A percentile compares a stretch with the other conserved stretches of the same genome.
Conservation (phyloP, 2,113 vertebrate species). For the Noturus placidus region DNA sequence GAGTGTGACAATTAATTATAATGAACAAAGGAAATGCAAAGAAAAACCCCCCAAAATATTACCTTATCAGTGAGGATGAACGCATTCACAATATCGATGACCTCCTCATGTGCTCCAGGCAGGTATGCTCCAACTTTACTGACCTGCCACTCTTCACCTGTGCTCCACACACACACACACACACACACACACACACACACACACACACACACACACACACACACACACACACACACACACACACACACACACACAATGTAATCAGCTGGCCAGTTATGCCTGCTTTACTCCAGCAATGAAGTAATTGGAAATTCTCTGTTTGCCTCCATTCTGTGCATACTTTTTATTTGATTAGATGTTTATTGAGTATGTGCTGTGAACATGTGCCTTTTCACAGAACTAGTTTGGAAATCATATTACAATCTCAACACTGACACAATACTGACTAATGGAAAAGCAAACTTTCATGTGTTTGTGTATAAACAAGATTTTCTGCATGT, state of each 20-base stretch:
- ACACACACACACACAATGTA: too few species aligned
- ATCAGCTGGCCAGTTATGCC: background rate
- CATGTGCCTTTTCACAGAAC: background rate
- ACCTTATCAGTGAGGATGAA: constrained; percentile 91
- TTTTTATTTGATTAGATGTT: background rate
- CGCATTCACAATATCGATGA: constrained; percentile 83
- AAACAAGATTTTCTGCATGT: background rate
- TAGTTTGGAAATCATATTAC: background rate
- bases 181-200: background rate
- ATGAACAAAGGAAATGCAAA: background rate
- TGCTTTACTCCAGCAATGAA: background rate
- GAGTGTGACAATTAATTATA: background rate
- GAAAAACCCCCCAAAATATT: background rate
- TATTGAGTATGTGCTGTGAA: background rate
- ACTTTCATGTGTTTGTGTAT: background rate
- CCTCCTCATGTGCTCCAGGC: constrained; percentile 85
- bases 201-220: constrained; percentile 26
- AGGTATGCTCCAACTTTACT: constrained; percentile 86
- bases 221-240: constrained; percentile 9
- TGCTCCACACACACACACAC: too few species aligned
- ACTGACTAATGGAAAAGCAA: background rate
- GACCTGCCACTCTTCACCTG: constrained; percentile 92
- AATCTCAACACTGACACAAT: background rate
- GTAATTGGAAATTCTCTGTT: background rate
- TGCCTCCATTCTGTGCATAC: background rate